Evolutionary conservation across 2,797 vertebrate genomes (phyloP).

Genomic region (Pangasius larnaudii): DNA sequence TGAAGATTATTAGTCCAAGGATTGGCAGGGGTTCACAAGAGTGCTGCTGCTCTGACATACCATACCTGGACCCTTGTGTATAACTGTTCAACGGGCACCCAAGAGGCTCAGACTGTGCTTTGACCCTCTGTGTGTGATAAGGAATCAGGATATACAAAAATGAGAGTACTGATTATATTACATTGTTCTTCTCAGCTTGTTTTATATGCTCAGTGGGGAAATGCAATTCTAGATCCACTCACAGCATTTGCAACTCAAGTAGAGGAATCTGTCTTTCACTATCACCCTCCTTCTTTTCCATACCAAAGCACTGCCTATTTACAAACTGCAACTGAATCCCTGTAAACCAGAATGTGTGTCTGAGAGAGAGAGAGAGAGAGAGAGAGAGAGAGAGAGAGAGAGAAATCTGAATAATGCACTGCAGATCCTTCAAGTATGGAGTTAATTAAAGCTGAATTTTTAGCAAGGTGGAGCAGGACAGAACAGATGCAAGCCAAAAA

Average conservation of each 20-base stretch:
- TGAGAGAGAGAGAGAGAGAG: constrained; percentile 1
- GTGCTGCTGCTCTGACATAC: neutral
- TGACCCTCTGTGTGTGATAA: neutral
- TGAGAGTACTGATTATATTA: neutral
- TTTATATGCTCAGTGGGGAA: neutral
- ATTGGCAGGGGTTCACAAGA: neutral
- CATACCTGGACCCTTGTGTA: neutral
- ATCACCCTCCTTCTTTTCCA: neutral
- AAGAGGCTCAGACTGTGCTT: neutral
- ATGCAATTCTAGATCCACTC: neutral
- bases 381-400: constrained; percentile 9
- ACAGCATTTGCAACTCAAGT: constrained; percentile 3
- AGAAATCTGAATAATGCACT: constrained; percentile 44
- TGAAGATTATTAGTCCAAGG: neutral
- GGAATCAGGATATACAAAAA: neutral
- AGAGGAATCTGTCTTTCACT: neutral
- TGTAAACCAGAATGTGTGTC: constrained; percentile 7
- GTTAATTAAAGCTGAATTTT: constrained; percentile 52
- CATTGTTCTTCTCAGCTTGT: neutral
- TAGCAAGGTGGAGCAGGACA: constrained; percentile 27
- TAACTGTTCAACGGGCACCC: neutral
- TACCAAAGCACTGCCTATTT: constrained; percentile 25
- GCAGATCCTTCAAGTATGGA: constrained; percentile 46
- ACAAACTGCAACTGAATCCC: constrained; percentile 19
- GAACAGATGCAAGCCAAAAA: constrained; percentile 45